phyloP scores from a whole-genome alignment of 2,888 invertebrate species.

The Serrognathus titanus region DNA sequence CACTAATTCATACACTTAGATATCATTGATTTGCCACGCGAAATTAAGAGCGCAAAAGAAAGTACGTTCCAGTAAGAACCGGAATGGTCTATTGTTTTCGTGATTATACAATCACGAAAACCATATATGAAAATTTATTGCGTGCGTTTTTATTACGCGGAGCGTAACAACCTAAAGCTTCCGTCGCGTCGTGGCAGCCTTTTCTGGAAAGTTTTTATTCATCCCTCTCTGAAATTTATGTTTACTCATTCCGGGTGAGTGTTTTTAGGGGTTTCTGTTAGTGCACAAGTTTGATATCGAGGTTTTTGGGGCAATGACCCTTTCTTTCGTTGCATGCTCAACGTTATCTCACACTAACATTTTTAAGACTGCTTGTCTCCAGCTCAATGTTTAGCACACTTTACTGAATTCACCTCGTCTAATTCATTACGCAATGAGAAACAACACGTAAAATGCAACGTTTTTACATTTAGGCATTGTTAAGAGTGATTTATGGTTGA shows the following conservation, averaged over 20 bases:
- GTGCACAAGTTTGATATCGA: conserved; percentile 4
- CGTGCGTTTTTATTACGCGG: too few species aligned
- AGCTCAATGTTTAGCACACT: not conserved
- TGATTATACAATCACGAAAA: too few species aligned
- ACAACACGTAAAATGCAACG: not conserved
- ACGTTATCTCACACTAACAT: not conserved
- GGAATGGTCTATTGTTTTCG: too few species aligned
- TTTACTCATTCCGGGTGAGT: not conserved
- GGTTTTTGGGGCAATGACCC: conserved; percentile 25
- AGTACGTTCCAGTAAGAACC: too few species aligned
- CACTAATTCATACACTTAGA: too few species aligned
- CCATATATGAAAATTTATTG: too few species aligned
- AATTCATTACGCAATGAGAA: not conserved
- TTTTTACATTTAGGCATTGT: too few species aligned
- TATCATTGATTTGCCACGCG: too few species aligned
- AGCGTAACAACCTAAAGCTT: too few species aligned
- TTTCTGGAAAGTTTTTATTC: conserved; percentile 1
- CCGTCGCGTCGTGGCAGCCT: not conserved
- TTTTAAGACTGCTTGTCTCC: not conserved
- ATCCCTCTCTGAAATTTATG: not conserved
- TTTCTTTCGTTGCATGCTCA: conserved; percentile 21
- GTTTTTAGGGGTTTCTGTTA: conserved; percentile 14
- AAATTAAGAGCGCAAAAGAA: too few species aligned
- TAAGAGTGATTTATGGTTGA: too few species aligned
- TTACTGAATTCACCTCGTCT: not conserved